Percentiles rank a stretch among this genome's conserved stretches.
phyloP scores from a whole-genome alignment of 2,888 invertebrate species.

The Drosophila leonis region DNA sequence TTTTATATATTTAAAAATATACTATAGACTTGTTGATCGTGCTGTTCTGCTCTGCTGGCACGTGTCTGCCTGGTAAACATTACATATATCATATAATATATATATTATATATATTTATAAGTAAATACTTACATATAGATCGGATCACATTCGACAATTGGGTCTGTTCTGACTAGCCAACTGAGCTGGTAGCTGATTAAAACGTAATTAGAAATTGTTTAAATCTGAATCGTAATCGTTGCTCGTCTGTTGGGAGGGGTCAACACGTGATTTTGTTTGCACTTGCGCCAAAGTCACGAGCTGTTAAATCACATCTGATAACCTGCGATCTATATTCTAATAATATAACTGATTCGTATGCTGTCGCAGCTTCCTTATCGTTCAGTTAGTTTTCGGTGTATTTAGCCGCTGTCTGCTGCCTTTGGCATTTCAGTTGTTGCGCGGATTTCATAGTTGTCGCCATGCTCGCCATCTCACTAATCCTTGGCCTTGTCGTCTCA shows the following conservation, averaged over 20 bases:
- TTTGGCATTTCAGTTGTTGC: conserved; percentile 51
- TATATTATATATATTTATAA: not conserved
- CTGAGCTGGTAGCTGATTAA: conserved; percentile 22
- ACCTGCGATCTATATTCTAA: conserved; percentile 39
- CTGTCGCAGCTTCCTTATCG: conserved; percentile 20
- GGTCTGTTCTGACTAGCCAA: conserved; percentile 10
- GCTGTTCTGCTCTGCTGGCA: not conserved
- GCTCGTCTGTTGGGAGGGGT: not conserved
- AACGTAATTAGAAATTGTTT: conserved; percentile 1
- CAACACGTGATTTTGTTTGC: conserved; percentile 69
- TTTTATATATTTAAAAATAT: not conserved
- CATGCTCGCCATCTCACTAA: conserved; percentile 60
- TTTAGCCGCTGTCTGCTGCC: conserved; percentile 40
- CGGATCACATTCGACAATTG: conserved; percentile 6
- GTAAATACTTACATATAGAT: not conserved
- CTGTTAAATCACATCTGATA: conserved; percentile 47
- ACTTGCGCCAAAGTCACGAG: conserved; percentile 43
- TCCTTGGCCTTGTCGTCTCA: conserved; percentile 45
- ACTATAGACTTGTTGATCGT: not conserved
- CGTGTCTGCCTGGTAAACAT: conserved; percentile 8
- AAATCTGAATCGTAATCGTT: conserved; percentile 10
- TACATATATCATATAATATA: not conserved
- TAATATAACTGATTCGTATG: conserved; percentile 11
- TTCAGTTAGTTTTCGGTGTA: conserved; percentile 24
- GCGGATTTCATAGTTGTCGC: conserved; percentile 36